These are phyloP conservation scores for Hystrix cristata DNA, from an alignment of 2,113 vertebrate species.

Conservation along the genomic window DNA sequence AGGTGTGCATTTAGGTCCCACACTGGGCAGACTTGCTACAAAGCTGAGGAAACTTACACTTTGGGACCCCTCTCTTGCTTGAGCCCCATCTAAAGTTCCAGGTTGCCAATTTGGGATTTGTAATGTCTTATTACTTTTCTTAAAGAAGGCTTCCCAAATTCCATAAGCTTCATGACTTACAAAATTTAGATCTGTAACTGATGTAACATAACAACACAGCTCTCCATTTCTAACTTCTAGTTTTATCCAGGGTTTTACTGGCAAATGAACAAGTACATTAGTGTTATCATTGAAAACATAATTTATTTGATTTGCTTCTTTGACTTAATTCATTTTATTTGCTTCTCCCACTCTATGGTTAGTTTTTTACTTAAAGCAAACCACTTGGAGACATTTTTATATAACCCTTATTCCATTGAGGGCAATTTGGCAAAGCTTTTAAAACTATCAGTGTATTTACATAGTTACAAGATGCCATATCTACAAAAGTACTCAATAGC, in stretches of 20 bases:
- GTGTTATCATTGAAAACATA: not conserved
- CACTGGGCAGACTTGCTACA: not conserved
- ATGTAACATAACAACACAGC: not conserved
- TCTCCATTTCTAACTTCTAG: constrained; percentile 52
- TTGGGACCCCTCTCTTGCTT: not conserved
- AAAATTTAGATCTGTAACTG: not conserved
- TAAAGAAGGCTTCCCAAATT: not conserved
- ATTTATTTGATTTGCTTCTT: constrained; percentile 10
- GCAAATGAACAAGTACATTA: constrained; percentile 11
- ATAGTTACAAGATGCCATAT: not conserved
- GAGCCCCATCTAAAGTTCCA: not conserved
- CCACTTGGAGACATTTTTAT: constrained; percentile 24
- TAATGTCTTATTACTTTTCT: constrained; percentile 9
- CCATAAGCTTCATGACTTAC: not conserved
- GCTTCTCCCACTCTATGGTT: constrained; percentile 40
- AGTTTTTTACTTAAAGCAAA: constrained; percentile 18
- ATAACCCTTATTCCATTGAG: not conserved
- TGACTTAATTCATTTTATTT: constrained; percentile 17
- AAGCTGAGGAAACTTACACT: not conserved
- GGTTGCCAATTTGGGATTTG: not conserved
- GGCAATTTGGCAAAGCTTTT: constrained; percentile 8
- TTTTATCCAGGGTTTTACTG: not conserved
- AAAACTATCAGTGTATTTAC: constrained; percentile 46
- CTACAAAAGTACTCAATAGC: not conserved
- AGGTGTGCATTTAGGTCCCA: too few relatives aligned